A percentile compares a stretch with the other conserved stretches of the same genome.
phyloP scores from a whole-genome alignment of 2,113 vertebrate genomes.

The Argyrosomus japonicus region DNA sequence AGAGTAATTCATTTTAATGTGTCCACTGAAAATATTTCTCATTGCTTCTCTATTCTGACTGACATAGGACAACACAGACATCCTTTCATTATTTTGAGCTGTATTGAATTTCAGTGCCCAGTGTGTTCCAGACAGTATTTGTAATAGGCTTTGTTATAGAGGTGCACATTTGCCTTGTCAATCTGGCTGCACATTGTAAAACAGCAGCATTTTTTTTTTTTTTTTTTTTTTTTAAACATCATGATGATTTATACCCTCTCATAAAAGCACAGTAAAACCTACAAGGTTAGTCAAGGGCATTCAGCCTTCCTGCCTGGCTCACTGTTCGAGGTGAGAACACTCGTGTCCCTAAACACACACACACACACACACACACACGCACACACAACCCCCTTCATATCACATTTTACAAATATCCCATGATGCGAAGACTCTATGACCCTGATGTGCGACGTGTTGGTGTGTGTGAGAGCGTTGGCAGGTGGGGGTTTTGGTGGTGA shows the following conservation, averaged over 20 bases:
- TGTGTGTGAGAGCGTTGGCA: conserved; percentile 45
- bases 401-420: conserved; percentile 76
- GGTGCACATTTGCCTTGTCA: conserved; percentile 72
- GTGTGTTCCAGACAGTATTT: conserved; percentile 60
- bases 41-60: conserved; percentile 71
- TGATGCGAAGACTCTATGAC: conserved; percentile 70
- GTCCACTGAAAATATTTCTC: conserved; percentile 65
- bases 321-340: conserved; percentile 67
- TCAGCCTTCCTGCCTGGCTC: conserved; percentile 66
- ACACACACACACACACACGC: conserved; percentile 8
- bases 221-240: conserved; percentile 49
- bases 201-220: conserved; percentile 41
- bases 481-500: conserved; percentile 37
- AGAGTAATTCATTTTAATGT: conserved; percentile 76
- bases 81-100: conserved; percentile 63
- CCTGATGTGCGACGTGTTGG: conserved; percentile 59
- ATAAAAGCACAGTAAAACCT: conserved; percentile 80
- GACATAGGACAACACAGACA: conserved; percentile 68
- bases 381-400: conserved; percentile 52
- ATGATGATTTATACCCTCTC: conserved; percentile 80
- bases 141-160: conserved; percentile 71
- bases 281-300: conserved; percentile 84
- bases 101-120: conserved; percentile 57
- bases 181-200: conserved; percentile 72
- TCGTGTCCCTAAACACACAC: conserved; percentile 66